Percentiles rank a stretch among this genome's conserved stretches.
These are phyloP conservation scores for Eospalax fontanierii DNA, from an alignment of 2,797 vertebrate genomes.

Conservation along the genomic window DNA sequence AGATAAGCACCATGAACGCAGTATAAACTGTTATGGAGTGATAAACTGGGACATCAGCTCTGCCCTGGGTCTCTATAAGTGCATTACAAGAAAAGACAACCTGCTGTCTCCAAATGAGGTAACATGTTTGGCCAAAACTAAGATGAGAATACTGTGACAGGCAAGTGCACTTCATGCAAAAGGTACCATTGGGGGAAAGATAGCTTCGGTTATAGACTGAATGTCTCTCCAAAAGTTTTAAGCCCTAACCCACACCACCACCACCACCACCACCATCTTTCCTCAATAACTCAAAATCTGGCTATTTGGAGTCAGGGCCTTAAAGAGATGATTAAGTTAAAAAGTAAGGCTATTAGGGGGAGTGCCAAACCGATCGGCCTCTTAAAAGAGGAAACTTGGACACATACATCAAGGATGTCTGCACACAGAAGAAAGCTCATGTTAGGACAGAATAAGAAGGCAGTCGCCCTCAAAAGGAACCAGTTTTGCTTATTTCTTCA, in stretches of 20 bases:
- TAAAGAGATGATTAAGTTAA: conserved; percentile 5
- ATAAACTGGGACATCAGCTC: neutral
- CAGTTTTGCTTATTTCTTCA: neutral
- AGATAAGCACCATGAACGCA: neutral
- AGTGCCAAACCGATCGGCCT: neutral
- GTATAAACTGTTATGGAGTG: neutral
- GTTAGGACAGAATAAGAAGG: neutral
- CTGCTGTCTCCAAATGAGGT: neutral
- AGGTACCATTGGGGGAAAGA: neutral
- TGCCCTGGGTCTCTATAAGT: neutral
- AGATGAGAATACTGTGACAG: neutral
- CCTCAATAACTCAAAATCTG: neutral
- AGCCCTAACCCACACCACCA: neutral
- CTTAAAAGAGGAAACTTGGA: conserved; percentile 24
- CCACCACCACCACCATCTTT: no score
- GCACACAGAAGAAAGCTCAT: neutral
- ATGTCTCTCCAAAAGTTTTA: neutral
- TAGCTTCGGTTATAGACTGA: neutral
- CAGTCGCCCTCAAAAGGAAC: neutral
- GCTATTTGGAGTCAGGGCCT: neutral
- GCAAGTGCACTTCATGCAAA: neutral
- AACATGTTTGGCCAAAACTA: neutral
- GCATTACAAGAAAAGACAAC: neutral
- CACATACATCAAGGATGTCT: neutral
- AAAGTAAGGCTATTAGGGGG: neutral